Evolutionary conservation across 2,113 vertebrate genomes (phyloP), one percentile per base, ranked within the genome.

Genomic region (Phocoena phocoena): DNA sequence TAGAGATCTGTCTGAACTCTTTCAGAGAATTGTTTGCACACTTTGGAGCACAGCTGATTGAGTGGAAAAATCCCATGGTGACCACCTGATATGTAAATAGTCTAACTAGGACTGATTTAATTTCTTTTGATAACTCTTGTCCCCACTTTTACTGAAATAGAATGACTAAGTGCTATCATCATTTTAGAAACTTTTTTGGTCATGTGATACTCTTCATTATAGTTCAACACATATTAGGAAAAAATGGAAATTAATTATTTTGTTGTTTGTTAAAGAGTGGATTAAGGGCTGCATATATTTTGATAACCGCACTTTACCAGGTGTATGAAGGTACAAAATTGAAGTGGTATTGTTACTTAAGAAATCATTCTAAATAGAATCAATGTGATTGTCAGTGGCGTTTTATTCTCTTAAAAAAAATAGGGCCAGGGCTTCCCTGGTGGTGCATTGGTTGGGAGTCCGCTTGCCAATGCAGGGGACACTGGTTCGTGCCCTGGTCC

Each of bases 361-460:
- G 68, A 88, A 79, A 87, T 70, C 60, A 77, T 71, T 83, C 41
- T 74, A 95, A 63, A 85, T 50, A 70, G 33, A 96, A 70, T 83
- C 53, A 71, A 12, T n/a, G 3, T 91, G 47, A 70, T 26, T 76
- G 4, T 76, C 58, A 63, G 11, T 63, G 23, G 3, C 20, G 2
- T 85, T 87, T 89, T 88, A 28, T 44, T 87, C 76, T 77, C 31
- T 73, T 92, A 13, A 26, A 63, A 62, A 95, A 86, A 33, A 68
- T 76, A 73, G 11, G 33, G 12, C 36, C 70, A 90, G 44, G 44
- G 44, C 44, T 47, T 47, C 44, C 44, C 44, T 10, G 44, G 44
- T 47, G 44, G 44, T 9, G 2, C 44, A 47, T 9, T 47, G 44
- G 44, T 47, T 47, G 44, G 44, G 44, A 47, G 44, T 10, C 44